Base-by-base conservation (phyloP, 1,140 invertebrate species). In the Notospermus geniculatus region DNA sequence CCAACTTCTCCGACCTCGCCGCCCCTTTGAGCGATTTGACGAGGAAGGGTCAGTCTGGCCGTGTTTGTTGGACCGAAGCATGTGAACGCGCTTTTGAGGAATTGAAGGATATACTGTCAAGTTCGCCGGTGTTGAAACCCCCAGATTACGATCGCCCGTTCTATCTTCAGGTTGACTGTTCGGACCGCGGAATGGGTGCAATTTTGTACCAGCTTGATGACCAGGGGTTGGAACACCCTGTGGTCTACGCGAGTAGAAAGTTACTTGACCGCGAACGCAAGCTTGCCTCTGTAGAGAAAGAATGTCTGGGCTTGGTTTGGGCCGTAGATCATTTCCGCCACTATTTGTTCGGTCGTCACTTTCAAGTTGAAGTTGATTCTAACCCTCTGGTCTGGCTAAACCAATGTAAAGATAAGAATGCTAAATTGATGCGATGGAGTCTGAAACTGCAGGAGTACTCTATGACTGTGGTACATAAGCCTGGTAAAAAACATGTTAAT, bases 101-200 rank as follows among this genome's bases (percentile, higher is more conserved):
- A 15, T 32, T 68, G 1, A 65, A 64, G 32, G 43, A 59, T 19
- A 53, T 39, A 4, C 32, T 82, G 2, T 54, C 55, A 0, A 60
- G 54, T 15, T 56, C 43, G 25, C 62, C 29, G 4, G 74, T 78
- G 28, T 64, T 59, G 23, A 76, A 54, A 70, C 73, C 62, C 68
- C 70, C 67, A 52, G 71, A 53, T 79, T 76, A 63, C 54, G 75
- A 11, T 75, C 77, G 68, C 69, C 67, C 45, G 70, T 80, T 68
- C 30, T 63, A 57, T 53, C 32, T 72, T 32, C 71, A 77, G 39
- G 77, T 74, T 0, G 70, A 63, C 57, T 52, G 59, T n/a, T 36
- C 50, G 15, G 55, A 55, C 27, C 22, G 19, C 53, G 55, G 63
- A 23, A 28, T 74, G 4, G 71, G 71, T 2, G 65, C 61, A 29